phyloP scores from a whole-genome alignment of 2,888 invertebrate genomes.

The Smittia aterrima region DNA sequence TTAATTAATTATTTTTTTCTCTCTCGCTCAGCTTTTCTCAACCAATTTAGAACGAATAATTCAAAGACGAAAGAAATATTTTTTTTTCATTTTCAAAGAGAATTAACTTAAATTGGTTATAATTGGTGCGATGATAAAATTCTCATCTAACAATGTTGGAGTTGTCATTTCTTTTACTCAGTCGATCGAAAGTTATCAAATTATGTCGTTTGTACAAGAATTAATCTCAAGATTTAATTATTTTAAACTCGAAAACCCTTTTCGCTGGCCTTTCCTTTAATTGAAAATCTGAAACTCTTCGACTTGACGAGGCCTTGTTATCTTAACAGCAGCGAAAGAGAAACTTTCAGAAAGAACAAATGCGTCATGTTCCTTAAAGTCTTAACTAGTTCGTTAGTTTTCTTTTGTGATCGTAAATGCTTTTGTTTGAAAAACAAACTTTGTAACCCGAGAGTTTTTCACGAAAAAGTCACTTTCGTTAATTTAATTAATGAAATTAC shows the following conservation, averaged over 20 bases:
- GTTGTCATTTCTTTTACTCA: not conserved
- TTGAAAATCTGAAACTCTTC: no score
- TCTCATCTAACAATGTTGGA: not conserved
- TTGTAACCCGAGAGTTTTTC: not conserved
- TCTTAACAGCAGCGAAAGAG: no score
- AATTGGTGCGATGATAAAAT: slow-evolving; percentile 34
- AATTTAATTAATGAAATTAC: slow-evolving; percentile 3
- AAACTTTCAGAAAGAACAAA: no score
- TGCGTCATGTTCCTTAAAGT: no score
- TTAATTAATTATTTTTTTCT: slow-evolving; percentile 2
- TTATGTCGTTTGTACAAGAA: no score
- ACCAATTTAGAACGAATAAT: not conserved
- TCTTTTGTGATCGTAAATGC: no score
- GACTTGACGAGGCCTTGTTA: no score
- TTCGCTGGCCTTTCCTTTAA: no score
- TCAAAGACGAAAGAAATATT: not conserved
- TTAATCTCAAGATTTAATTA: no score
- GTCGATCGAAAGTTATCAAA: not conserved
- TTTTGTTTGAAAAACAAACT: no score
- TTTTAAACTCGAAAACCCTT: no score
- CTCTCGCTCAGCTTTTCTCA: not conserved
- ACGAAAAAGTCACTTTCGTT: not conserved
- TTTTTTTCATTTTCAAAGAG: not conserved
- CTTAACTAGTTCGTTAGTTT: no score
- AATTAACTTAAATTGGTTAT: slow-evolving; percentile 35